These are phyloP conservation scores for Cerceris rybyensis DNA, from an alignment of 2,888 invertebrate species.

Conservation along the genomic window DNA sequence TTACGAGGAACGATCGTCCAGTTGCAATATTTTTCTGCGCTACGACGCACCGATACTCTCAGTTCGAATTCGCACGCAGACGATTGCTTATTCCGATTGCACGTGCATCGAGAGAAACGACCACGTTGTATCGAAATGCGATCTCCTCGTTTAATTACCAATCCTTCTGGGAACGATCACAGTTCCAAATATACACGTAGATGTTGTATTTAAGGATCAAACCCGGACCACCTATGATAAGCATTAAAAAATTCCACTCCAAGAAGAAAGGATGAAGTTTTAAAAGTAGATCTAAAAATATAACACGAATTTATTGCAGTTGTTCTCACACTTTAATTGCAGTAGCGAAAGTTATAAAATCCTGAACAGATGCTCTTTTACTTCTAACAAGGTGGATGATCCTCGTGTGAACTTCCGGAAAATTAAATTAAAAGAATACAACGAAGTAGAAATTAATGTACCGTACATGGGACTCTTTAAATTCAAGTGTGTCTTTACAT, in stretches of 20 bases:
- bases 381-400: too few species aligned
- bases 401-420: too few species aligned
- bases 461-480: too few species aligned
- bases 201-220: slow-evolving; percentile 36
- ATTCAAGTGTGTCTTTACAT: too few species aligned
- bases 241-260: not conserved
- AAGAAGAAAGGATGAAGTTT: not conserved
- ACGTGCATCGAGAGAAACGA: slow-evolving; percentile 62
- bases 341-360: not conserved
- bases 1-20: slow-evolving; percentile 45
- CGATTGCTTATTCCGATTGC: slow-evolving; percentile 57
- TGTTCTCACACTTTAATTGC: too few species aligned
- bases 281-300: not conserved
- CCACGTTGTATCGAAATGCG: slow-evolving; percentile 64
- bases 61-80: slow-evolving; percentile 46
- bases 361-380: not conserved
- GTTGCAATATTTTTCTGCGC: slow-evolving; percentile 52
- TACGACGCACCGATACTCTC: slow-evolving; percentile 48
- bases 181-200: slow-evolving; percentile 44
- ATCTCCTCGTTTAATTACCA: slow-evolving; percentile 70
- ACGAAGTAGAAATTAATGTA: too few species aligned
- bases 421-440: too few species aligned
- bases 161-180: slow-evolving; percentile 70
- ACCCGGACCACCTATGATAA: slow-evolving; percentile 18
- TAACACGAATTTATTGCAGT: too few species aligned